These are phyloP conservation scores for Perdita meconis DNA, from an alignment of 2,888 invertebrate species.

Conservation along the genomic window DNA sequence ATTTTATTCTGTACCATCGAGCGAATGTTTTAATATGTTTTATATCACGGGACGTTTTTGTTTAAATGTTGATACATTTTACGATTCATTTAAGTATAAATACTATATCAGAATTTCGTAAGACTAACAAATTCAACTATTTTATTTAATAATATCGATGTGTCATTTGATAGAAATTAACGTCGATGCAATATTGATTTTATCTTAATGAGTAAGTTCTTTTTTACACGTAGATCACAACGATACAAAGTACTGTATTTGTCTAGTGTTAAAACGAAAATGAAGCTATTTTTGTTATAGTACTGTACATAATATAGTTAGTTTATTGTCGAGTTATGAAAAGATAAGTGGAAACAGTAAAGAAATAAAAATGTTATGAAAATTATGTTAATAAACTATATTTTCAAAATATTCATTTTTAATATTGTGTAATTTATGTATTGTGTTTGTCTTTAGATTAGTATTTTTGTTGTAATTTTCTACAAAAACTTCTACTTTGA, in stretches of 20 bases:
- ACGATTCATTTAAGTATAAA: not conserved
- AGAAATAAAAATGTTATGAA: constrained; percentile 20
- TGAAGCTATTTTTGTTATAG: constrained; percentile 34
- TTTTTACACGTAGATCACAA: constrained; percentile 19
- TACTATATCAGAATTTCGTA: constrained; percentile 2
- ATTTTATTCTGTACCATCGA: constrained; percentile 1
- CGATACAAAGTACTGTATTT: constrained; percentile 24
- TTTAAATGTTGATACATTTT: not conserved
- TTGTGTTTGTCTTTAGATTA: too few relatives aligned
- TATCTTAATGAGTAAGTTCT: not conserved
- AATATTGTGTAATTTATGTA: not conserved
- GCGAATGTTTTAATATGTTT: not conserved
- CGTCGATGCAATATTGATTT: not conserved
- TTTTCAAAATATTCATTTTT: not conserved
- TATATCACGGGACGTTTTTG: not conserved
- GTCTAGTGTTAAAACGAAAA: constrained; percentile 14
- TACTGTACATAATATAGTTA: constrained; percentile 35
- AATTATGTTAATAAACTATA: not conserved
- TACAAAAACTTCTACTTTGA: too few relatives aligned
- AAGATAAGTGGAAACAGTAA: constrained; percentile 10
- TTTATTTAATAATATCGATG: constrained; percentile 4
- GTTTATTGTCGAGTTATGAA: constrained; percentile 22
- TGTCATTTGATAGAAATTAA: not conserved
- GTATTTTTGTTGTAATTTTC: too few relatives aligned
- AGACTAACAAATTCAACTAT: constrained; percentile 4